A percentile compares a stretch with the other conserved stretches of the same genome.
These are phyloP conservation scores for Mus musculus DNA, from an alignment of 2,113 vertebrate species.

Conservation along the genomic window GRCm39 chr6:108304501-108305000, in stretches of 20 bases:
- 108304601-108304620: background rate
- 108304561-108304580: background rate
- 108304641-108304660: background rate
- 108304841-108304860: conserved; percentile 43
- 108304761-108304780: background rate
- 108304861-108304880: conserved; percentile 33
- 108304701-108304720: background rate
- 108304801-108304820: background rate
- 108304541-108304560: background rate
- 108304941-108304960: background rate
- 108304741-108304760: too few species aligned
- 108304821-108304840: background rate
- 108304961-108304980: background rate
- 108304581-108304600: background rate
- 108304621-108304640: background rate
- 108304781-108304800: background rate
- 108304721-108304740: background rate
- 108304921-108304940: conserved; percentile 11
- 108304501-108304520: background rate
- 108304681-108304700: background rate
- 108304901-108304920: background rate
- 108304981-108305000: background rate
- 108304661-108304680: accelerated
- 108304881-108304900: conserved; percentile 8
- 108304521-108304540: background rate